Evolutionary conservation across 2,113 vertebrate genomes (phyloP).

Genomic region (Eonycteris spelaea): DNA sequence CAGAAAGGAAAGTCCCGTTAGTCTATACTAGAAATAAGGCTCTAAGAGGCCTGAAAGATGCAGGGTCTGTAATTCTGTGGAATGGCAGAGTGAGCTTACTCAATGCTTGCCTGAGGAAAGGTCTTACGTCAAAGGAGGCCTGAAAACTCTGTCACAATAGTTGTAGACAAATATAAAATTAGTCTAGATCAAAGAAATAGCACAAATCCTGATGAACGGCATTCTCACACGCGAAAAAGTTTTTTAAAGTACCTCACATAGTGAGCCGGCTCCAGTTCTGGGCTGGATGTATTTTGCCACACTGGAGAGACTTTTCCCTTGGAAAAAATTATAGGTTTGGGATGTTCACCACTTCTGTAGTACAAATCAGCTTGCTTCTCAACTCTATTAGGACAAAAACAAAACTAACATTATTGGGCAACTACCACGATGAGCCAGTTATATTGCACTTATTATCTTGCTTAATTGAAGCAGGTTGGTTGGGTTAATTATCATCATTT

Average conservation of each 20-base stretch:
- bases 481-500: not conserved
- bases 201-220: not conserved
- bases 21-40: not conserved
- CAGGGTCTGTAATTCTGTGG: not conserved
- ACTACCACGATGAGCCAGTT: not conserved
- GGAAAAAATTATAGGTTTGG: not conserved
- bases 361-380: not conserved
- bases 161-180: constrained; percentile 30
- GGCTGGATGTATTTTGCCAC: not conserved
- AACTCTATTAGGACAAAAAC: not conserved
- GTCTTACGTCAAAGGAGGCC: not conserved
- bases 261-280: not conserved
- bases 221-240: not conserved
- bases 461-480: not conserved
- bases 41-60: not conserved
- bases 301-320: not conserved
- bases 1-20: not conserved
- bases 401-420: not conserved
- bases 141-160: constrained; percentile 3
- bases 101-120: not conserved
- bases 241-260: not conserved
- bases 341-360: not conserved
- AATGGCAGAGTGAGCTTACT: not conserved
- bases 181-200: not conserved
- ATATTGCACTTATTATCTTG: not conserved